These are phyloP conservation scores for Acanthopagrus latus DNA, from an alignment of 2,797 vertebrate species.

Conservation along the genomic window DNA sequence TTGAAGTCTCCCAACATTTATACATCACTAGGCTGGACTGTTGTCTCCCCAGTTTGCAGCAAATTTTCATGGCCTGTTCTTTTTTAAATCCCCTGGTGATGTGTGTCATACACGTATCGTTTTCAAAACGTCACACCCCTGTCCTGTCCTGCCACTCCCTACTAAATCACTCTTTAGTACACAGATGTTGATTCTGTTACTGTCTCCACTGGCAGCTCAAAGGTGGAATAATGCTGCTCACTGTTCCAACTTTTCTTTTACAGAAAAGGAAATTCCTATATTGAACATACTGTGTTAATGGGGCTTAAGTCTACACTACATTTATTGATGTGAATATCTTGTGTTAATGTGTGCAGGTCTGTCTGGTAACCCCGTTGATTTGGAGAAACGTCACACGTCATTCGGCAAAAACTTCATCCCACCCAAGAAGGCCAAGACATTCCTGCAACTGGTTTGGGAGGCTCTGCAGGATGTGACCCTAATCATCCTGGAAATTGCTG, in stretches of 20 bases:
- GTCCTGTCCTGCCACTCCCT: too few relatives aligned
- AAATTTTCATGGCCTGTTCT: background rate
- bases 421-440: slow-evolving; percentile 96
- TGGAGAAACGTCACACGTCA: slow-evolving; percentile 91
- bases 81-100: background rate
- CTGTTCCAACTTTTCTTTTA: too few relatives aligned
- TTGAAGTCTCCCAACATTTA: background rate
- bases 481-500: slow-evolving; percentile 97
- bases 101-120: too few relatives aligned
- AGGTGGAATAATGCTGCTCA: too few relatives aligned
- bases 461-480: slow-evolving; percentile 97
- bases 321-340: background rate
- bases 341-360: slow-evolving; percentile 85
- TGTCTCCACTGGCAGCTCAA: too few relatives aligned
- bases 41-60: too few relatives aligned
- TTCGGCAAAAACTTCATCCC: slow-evolving; percentile 96
- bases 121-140: too few relatives aligned
- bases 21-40: background rate
- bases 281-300: too few relatives aligned
- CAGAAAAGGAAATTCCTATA: too few relatives aligned
- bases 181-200: too few relatives aligned
- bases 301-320: too few relatives aligned
- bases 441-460: slow-evolving; percentile 98
- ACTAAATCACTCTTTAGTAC: too few relatives aligned
- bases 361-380: slow-evolving; percentile 92